Evolutionary conservation across 2,797 vertebrate species (phyloP).

Genomic region (Numenius phaeopus): DNA sequence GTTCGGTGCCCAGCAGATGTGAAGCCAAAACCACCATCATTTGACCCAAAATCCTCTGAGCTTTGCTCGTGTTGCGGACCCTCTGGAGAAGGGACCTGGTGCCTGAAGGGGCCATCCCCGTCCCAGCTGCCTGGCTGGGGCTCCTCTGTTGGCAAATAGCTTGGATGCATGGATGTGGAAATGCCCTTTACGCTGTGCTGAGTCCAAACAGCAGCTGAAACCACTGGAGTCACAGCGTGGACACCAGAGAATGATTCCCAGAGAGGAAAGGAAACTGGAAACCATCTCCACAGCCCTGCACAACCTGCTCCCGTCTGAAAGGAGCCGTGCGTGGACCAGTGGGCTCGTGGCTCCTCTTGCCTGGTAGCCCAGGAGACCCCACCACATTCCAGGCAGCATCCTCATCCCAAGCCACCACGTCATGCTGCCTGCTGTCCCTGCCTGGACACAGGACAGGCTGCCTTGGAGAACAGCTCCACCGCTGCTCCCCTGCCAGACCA

Average conservation of each 20-base stretch:
- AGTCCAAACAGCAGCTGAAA: background rate
- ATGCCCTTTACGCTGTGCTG: rapidly evolving
- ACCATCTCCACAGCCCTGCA: background rate
- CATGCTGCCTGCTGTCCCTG: background rate
- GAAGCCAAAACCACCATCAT: background rate
- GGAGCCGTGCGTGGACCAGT: rapidly evolving
- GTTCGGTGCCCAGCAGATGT: background rate
- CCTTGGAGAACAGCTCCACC: background rate
- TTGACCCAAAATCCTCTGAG: background rate
- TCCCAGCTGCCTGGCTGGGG: background rate
- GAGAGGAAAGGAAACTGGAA: background rate
- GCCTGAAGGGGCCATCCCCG: background rate
- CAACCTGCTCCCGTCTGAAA: background rate
- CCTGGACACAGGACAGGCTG: background rate
- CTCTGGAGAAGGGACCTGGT: no score
- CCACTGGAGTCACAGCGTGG: rapidly evolving
- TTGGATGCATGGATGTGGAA: background rate
- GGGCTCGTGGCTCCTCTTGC: background rate
- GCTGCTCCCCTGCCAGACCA: background rate
- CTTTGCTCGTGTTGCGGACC: background rate
- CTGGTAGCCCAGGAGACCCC: background rate
- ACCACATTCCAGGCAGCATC: background rate
- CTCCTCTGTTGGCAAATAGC: background rate
- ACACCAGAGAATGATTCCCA: background rate
- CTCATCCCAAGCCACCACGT: background rate